Conservation (phyloP, 92 coral and sea anemone species). For the Phenganax stokvisi region DNA sequence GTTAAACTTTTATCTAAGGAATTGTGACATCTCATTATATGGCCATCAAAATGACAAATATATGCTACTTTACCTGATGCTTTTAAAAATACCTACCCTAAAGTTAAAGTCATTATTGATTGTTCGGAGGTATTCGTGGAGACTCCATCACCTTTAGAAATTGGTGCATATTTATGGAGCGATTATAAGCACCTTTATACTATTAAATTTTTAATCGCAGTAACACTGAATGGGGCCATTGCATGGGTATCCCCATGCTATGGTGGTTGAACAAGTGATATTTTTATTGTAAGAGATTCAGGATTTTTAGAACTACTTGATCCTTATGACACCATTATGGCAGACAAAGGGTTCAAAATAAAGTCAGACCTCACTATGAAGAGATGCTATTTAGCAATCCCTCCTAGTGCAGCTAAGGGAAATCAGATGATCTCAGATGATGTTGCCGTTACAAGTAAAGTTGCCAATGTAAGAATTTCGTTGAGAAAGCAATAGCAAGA, state of each 20-base stretch:
- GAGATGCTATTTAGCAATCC: slow-evolving; percentile 31
- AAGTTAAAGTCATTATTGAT: slow-evolving; percentile 40
- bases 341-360: slow-evolving; percentile 32
- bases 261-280: slow-evolving; percentile 35
- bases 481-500: slow-evolving; percentile 35
- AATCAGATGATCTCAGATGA: slow-evolving; percentile 27
- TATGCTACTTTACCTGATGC: slow-evolving; percentile 29
- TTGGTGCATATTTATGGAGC: slow-evolving; percentile 24
- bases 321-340: slow-evolving; percentile 28
- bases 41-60: slow-evolving; percentile 34
- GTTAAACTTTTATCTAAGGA: slow-evolving; percentile 31
- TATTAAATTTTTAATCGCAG: slow-evolving; percentile 24
- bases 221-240: slow-evolving; percentile 39
- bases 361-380: slow-evolving; percentile 27
- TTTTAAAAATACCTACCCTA: slow-evolving; percentile 17
- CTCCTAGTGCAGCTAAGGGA: slow-evolving; percentile 37
- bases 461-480: slow-evolving; percentile 44
- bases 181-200: slow-evolving; percentile 32
- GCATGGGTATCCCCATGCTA: slow-evolving; percentile 34
- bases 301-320: slow-evolving; percentile 25
- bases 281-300: slow-evolving; percentile 29
- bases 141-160: slow-evolving; percentile 33
- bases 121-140: slow-evolving; percentile 33
- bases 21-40: slow-evolving; percentile 23
- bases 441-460: slow-evolving; percentile 21